A percentile compares a stretch with the other conserved stretches of the same genome.
phyloP scores from a whole-genome alignment of 2,888 invertebrate species.

The Rhynchonema sp. region DNA sequence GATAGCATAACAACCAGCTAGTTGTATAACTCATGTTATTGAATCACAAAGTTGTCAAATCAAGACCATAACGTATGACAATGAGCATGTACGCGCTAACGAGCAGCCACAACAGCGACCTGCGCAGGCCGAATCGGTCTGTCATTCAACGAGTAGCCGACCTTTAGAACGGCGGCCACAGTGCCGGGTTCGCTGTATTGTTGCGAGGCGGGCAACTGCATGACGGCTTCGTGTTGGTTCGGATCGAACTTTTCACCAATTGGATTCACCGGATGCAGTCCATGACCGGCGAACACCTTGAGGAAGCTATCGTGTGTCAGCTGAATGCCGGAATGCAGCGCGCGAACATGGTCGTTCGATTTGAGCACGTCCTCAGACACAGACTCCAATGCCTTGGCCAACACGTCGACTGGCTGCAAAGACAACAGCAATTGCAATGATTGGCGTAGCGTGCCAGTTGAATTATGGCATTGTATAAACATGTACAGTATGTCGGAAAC shows the following conservation, averaged over 20 bases:
- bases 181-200: constrained; percentile 8
- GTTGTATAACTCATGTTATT: too few species aligned
- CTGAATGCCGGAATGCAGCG: constrained; percentile 60
- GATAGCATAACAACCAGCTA: too few species aligned
- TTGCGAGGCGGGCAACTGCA: constrained; percentile 47
- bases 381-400: background rate
- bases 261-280: constrained; percentile 53
- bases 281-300: constrained; percentile 64
- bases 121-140: constrained; percentile 82
- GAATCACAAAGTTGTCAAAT: too few species aligned
- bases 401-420: background rate
- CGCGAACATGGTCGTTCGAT: constrained; percentile 28
- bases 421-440: background rate
- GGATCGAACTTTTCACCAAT: constrained; percentile 84
- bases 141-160: constrained; percentile 82
- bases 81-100: too few species aligned
- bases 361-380: background rate
- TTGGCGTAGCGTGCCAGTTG: too few species aligned
- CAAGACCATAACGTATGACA: too few species aligned
- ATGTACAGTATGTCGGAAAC: too few species aligned
- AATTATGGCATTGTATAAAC: too few species aligned
- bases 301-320: constrained; percentile 70
- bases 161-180: constrained; percentile 75
- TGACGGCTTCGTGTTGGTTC: constrained; percentile 82
- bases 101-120: constrained; percentile 85